Percentiles rank a stretch among this genome's conserved stretches.
phyloP scores from a whole-genome alignment of 1,140 invertebrate species.

The Ditylenchus dipsaci region DNA sequence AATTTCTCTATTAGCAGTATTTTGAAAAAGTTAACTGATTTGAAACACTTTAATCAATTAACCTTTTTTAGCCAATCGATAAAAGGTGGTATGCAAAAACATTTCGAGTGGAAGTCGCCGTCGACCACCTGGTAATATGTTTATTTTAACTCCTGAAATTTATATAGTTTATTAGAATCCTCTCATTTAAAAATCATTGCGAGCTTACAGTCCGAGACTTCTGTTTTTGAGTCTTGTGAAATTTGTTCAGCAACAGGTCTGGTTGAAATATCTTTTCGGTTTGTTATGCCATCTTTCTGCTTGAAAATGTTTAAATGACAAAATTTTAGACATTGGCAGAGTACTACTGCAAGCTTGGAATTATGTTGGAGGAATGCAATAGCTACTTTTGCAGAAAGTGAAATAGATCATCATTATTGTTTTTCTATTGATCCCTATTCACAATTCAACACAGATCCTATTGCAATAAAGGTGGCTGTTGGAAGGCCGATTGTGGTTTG shows the following conservation, averaged over 20 bases:
- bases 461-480: background rate
- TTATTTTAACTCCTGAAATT: background rate
- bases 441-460: background rate
- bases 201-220: background rate
- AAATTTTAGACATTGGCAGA: background rate
- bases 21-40: too few relatives aligned
- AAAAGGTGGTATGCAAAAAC: background rate
- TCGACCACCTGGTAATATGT: background rate
- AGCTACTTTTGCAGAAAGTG: background rate
- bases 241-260: background rate
- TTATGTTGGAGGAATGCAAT: background rate
- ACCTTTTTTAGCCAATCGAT: too few relatives aligned
- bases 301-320: background rate
- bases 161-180: background rate
- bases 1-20: too few relatives aligned
- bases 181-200: background rate
- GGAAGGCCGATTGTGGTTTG: background rate
- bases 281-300: background rate
- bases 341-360: background rate
- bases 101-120: background rate
- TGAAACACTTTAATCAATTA: too few relatives aligned
- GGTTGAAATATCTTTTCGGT: background rate
- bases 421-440: background rate
- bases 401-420: background rate
- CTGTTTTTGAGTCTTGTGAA: background rate